These are phyloP conservation scores for Nowickia ferox DNA, from an alignment of 2,888 invertebrate species.

Conservation along the genomic window DNA sequence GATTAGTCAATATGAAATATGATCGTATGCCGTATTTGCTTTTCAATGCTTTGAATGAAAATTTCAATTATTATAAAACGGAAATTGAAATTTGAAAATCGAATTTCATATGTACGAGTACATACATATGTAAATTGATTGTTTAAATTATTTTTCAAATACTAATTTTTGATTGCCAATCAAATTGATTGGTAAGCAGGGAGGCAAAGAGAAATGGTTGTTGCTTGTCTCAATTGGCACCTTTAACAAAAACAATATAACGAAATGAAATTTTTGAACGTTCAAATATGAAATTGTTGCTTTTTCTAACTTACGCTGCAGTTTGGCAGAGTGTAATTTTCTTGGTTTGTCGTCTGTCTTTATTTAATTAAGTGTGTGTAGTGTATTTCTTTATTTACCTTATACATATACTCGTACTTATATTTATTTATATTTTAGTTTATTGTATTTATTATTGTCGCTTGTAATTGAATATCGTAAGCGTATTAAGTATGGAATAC, in stretches of 20 bases:
- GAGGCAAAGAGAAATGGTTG: conserved; percentile 17
- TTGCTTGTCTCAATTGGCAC: conserved; percentile 47
- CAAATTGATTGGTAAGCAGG: not conserved
- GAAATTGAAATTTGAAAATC: conserved; percentile 31
- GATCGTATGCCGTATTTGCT: conserved; percentile 34
- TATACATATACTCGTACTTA: not conserved
- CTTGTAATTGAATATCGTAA: conserved; percentile 68
- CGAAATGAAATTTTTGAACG: conserved; percentile 63
- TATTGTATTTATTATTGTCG: conserved; percentile 63
- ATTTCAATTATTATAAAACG: conserved; percentile 1
- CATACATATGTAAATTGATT: not conserved
- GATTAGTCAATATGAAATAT: conserved; percentile 47
- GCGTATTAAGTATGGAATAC: conserved; percentile 64
- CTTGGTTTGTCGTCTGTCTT: not conserved
- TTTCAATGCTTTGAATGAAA: not conserved
- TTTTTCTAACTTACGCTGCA: conserved; percentile 36
- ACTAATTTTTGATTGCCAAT: conserved; percentile 3
- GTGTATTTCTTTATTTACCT: conserved; percentile 27
- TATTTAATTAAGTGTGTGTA: conserved; percentile 26
- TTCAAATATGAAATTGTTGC: conserved; percentile 56
- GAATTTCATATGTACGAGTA: not conserved
- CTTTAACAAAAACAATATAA: conserved; percentile 33
- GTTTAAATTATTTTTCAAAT: not conserved
- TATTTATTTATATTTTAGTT: conserved; percentile 12
- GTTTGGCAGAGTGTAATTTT: conserved; percentile 53